These are phyloP conservation scores for Tetramorium simillimum DNA, from an alignment of 1,140 invertebrate species.

Conservation along the genomic window DNA sequence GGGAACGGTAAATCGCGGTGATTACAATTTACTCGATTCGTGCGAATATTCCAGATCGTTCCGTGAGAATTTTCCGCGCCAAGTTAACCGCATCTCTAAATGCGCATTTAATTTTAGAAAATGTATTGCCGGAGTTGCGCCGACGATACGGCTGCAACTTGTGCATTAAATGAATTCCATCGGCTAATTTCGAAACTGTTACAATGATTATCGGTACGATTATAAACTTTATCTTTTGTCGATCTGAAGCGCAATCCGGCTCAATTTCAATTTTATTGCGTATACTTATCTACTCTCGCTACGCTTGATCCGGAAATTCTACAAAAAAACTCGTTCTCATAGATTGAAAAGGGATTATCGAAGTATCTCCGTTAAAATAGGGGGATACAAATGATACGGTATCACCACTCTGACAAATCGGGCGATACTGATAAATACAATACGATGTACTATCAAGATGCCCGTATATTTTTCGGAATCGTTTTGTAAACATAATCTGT, in stretches of 20 bases:
- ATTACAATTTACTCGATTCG: slow-evolving; percentile 18
- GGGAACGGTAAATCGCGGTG: slow-evolving; percentile 15
- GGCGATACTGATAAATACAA: slow-evolving; percentile 31
- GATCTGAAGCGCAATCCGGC: background rate
- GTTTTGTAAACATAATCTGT: slow-evolving; percentile 6
- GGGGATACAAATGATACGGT: slow-evolving; percentile 43
- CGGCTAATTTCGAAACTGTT: slow-evolving; percentile 27
- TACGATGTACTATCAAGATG: slow-evolving; percentile 40
- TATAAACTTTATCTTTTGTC: slow-evolving; percentile 49
- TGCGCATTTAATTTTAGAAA: slow-evolving; percentile 52
- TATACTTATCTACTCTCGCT: slow-evolving; percentile 30
- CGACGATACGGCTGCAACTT: background rate
- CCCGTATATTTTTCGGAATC: slow-evolving; percentile 32
- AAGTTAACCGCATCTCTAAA: slow-evolving; percentile 32
- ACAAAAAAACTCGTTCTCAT: slow-evolving; percentile 44
- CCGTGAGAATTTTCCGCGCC: slow-evolving; percentile 20
- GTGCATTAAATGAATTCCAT: slow-evolving; percentile 32
- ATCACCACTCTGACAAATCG: slow-evolving; percentile 39
- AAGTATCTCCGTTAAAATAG: slow-evolving; percentile 45
- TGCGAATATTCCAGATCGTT: slow-evolving; percentile 8
- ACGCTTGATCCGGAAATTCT: slow-evolving; percentile 24
- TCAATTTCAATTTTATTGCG: slow-evolving; percentile 11
- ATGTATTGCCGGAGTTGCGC: background rate
- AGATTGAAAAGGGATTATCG: slow-evolving; percentile 50
- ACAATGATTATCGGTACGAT: slow-evolving; percentile 32